Conservation (phyloP, 2,888 invertebrate genomes). For the Pyralis farinalis region DNA sequence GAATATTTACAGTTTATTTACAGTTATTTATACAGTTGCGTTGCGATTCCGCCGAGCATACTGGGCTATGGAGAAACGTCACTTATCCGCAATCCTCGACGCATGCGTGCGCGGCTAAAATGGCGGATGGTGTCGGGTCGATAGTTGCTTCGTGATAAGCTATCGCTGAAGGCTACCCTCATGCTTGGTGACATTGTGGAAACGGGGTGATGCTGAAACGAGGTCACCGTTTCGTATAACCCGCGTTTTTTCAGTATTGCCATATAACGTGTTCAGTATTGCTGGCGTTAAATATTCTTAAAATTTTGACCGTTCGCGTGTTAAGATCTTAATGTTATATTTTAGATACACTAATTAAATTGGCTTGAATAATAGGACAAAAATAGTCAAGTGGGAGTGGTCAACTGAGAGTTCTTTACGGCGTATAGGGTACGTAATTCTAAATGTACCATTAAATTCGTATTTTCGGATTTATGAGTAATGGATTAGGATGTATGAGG, state of each 20-base stretch:
- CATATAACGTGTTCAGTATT: slow-evolving; percentile 11
- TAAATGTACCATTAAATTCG: too few relatives aligned
- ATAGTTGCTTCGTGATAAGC: slow-evolving; percentile 57
- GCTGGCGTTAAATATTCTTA: neutral
- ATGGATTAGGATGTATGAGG: too few relatives aligned
- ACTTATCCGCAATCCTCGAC: slow-evolving; percentile 62
- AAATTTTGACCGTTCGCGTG: too few relatives aligned
- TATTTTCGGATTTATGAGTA: too few relatives aligned
- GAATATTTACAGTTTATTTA: slow-evolving; percentile 59
- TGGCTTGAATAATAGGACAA: too few relatives aligned
- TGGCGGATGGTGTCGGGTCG: slow-evolving; percentile 51
- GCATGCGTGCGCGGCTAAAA: slow-evolving; percentile 53
- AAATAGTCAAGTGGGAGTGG: too few relatives aligned
- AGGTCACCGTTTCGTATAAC: slow-evolving; percentile 62
- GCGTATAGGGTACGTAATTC: too few relatives aligned
- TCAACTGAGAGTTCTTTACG: too few relatives aligned
- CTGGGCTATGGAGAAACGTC: slow-evolving; percentile 57
- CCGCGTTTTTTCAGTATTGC: slow-evolving; percentile 53
- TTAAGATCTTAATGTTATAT: too few relatives aligned
- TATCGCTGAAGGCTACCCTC: slow-evolving; percentile 57
- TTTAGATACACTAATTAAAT: too few relatives aligned
- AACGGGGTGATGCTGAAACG: slow-evolving; percentile 65
- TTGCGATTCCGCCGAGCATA: slow-evolving; percentile 43
- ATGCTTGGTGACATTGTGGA: slow-evolving; percentile 59
- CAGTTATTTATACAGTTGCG: slow-evolving; percentile 59